Percentiles rank a stretch among this genome's conserved stretches.
Conservation (phyloP, 2,888 invertebrate species). For the Eucriotettix oculatus region DNA sequence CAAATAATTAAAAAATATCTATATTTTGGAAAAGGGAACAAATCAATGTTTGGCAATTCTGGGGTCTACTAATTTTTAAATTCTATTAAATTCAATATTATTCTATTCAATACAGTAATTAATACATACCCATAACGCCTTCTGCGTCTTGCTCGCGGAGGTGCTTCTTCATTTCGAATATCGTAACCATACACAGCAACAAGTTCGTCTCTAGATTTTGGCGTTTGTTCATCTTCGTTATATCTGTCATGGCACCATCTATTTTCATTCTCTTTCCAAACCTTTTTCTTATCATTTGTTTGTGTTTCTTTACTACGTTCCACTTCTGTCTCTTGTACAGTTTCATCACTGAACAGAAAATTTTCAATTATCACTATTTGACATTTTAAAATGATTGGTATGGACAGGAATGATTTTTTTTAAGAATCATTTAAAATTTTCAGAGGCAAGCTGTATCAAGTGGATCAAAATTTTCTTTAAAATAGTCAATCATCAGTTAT, state of each 20-base stretch:
- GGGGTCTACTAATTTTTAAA: not conserved
- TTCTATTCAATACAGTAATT: not conserved
- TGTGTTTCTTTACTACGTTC: constrained; percentile 6
- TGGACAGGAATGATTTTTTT: too few relatives aligned
- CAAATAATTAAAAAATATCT: too few relatives aligned
- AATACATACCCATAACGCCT: constrained; percentile 62
- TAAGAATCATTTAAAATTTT: too few relatives aligned
- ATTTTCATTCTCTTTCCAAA: constrained; percentile 38
- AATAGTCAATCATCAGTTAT: too few relatives aligned
- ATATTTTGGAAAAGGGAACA: too few relatives aligned
- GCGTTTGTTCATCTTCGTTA: constrained; percentile 56
- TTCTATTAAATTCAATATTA: not conserved
- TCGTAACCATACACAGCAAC: constrained; percentile 84
- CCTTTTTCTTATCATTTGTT: constrained; percentile 25
- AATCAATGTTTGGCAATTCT: too few relatives aligned
- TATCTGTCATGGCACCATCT: constrained; percentile 82
- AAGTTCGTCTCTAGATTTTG: constrained; percentile 71
- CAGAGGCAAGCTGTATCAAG: too few relatives aligned
- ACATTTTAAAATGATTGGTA: too few relatives aligned
- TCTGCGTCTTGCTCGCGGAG: constrained; percentile 71
- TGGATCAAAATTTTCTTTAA: too few relatives aligned
- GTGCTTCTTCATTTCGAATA: constrained; percentile 81
- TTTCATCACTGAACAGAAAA: not conserved
- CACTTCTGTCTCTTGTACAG: constrained; percentile 1
- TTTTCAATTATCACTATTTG: not conserved